A percentile compares a stretch with the other conserved stretches of the same genome.
phyloP scores from a whole-genome alignment of 2,113 vertebrate genomes.

The Equus quagga region DNA sequence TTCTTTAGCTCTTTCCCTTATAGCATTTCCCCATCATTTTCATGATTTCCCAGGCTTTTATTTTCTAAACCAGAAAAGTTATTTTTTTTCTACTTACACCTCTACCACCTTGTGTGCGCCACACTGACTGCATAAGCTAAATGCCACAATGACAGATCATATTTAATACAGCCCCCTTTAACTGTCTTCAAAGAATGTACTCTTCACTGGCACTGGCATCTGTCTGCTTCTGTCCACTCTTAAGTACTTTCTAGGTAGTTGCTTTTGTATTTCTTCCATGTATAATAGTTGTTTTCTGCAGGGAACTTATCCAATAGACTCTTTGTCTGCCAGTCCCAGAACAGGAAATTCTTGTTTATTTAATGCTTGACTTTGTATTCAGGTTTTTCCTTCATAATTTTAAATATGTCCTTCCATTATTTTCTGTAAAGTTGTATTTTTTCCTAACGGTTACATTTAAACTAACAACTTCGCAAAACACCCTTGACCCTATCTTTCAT shows the following conservation, averaged over 20 bases:
- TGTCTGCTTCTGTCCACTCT: background rate
- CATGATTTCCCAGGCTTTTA: background rate
- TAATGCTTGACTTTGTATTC: background rate
- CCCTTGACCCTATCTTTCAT: background rate
- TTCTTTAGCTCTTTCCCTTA: background rate
- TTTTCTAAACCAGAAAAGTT: background rate
- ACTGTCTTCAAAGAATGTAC: background rate
- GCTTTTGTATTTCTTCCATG: background rate
- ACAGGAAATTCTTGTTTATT: background rate
- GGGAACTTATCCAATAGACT: background rate
- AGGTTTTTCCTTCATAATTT: background rate
- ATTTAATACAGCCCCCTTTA: background rate
- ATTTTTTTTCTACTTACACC: background rate
- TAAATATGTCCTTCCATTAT: background rate
- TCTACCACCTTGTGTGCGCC: rapidly evolving
- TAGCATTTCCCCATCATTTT: background rate
- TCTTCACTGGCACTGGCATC: background rate
- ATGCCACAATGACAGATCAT: background rate
- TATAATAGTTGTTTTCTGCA: background rate
- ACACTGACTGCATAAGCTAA: background rate
- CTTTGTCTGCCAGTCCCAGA: background rate
- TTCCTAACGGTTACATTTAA: background rate
- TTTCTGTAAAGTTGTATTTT: background rate
- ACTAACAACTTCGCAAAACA: background rate
- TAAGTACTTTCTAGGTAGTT: background rate